Evolutionary conservation across 2,888 invertebrate genomes (phyloP).

Genomic region (Steinernema hermaphroditum): DNA sequence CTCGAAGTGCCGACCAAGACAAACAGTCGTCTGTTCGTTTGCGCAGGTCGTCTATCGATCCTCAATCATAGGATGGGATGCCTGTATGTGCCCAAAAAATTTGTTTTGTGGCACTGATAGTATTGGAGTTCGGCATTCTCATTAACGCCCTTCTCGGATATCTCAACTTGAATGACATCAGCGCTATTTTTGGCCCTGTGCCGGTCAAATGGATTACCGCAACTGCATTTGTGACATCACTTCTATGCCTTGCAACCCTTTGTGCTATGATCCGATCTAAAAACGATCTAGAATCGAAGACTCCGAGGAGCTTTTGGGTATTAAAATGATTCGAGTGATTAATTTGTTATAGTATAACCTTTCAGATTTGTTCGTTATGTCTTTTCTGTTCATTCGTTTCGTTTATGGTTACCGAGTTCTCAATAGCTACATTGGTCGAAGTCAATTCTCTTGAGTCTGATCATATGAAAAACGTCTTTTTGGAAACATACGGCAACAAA

Average conservation of each 20-base stretch:
- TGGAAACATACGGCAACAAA: neutral
- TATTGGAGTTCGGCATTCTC: neutral
- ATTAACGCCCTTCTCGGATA: neutral
- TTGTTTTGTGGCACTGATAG: neutral
- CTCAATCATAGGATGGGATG: conserved; percentile 1
- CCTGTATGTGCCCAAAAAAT: neutral
- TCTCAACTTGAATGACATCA: neutral
- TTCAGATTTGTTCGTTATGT: neutral
- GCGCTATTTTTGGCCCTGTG: neutral
- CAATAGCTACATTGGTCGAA: neutral
- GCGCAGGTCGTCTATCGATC: neutral
- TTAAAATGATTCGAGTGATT: too few species aligned
- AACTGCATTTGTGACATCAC: neutral
- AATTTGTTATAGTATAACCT: neutral
- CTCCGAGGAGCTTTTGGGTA: too few species aligned
- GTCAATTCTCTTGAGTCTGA: neutral
- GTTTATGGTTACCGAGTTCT: neutral
- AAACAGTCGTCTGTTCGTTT: conserved; percentile 28
- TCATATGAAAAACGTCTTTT: neutral
- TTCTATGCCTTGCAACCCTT: neutral
- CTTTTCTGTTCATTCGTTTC: neutral
- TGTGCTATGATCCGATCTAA: too few species aligned
- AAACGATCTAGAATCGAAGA: too few species aligned
- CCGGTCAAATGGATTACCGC: neutral
- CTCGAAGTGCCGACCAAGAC: conserved; percentile 15